Percentiles rank a stretch among this genome's conserved stretches.
Conservation (phyloP, 2,113 vertebrate genomes). For the Mobula birostris region DNA sequence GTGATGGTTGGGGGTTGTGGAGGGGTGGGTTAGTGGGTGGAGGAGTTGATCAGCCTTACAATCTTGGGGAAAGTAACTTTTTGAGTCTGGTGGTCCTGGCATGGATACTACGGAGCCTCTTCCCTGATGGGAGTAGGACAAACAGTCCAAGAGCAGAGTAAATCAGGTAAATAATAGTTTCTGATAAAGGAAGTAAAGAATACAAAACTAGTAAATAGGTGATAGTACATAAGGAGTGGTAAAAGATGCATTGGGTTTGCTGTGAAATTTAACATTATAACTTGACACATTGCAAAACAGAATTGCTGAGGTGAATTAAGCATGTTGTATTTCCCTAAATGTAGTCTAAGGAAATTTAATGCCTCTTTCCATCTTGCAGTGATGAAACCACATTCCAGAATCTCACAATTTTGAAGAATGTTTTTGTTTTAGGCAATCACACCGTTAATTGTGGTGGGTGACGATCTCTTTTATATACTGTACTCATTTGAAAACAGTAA, state of each 20-base stretch:
- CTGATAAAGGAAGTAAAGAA: neutral
- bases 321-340: neutral
- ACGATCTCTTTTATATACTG: neutral
- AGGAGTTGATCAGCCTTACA: too few species aligned
- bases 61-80: too few species aligned
- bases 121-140: too few species aligned
- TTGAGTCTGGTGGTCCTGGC: too few species aligned
- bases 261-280: neutral
- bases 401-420: neutral
- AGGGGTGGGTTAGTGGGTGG: too few species aligned
- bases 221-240: constrained; percentile 8
- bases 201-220: neutral
- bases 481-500: too few species aligned
- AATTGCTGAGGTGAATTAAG: neutral
- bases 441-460: too few species aligned
- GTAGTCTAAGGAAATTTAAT: neutral
- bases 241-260: neutral
- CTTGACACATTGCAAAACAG: neutral
- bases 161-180: neutral
- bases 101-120: too few species aligned
- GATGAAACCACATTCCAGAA: neutral
- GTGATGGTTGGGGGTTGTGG: too few species aligned
- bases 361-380: neutral
- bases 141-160: neutral
- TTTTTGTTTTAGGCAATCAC: neutral